These are phyloP conservation scores for Dendrolimus kikuchii DNA, from an alignment of 1,140 invertebrate genomes.

Conservation along the genomic window DNA sequence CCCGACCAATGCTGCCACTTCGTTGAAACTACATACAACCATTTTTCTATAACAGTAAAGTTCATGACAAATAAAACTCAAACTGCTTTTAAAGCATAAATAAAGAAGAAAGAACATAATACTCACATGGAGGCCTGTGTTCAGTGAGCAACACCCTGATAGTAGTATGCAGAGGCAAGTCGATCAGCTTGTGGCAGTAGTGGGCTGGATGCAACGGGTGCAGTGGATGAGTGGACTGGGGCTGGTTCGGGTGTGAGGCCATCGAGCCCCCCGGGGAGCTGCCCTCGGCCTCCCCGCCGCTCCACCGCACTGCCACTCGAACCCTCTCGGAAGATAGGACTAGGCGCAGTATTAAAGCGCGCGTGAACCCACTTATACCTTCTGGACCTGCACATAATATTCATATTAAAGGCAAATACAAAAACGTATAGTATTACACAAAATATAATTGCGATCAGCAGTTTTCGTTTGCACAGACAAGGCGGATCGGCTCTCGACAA, in stretches of 20 bases:
- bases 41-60: too few species aligned
- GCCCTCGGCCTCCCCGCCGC: conserved; percentile 50
- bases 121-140: conserved; percentile 62
- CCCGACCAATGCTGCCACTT: too few species aligned
- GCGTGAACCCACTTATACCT: conserved; percentile 87
- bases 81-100: background rate
- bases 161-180: conserved; percentile 82
- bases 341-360: conserved; percentile 87
- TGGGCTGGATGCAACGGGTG: conserved; percentile 19
- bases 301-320: conserved; percentile 79
- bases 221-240: background rate
- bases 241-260: background rate
- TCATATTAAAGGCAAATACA: too few species aligned
- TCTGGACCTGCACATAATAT: conserved; percentile 23
- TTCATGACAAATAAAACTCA: too few species aligned
- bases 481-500: background rate
- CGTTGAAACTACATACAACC: too few species aligned
- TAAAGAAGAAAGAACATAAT: background rate
- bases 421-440: too few species aligned
- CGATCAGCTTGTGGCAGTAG: conserved; percentile 77
- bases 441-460: too few species aligned
- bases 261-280: conserved; percentile 21
- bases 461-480: too few species aligned
- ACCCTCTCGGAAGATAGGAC: conserved; percentile 90
- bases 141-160: conserved; percentile 68